Percentiles rank a stretch among this genome's conserved stretches.
These are phyloP conservation scores for Cyanoramphus novaezelandiae DNA, from an alignment of 2,113 vertebrate species.

Conservation along the genomic window DNA sequence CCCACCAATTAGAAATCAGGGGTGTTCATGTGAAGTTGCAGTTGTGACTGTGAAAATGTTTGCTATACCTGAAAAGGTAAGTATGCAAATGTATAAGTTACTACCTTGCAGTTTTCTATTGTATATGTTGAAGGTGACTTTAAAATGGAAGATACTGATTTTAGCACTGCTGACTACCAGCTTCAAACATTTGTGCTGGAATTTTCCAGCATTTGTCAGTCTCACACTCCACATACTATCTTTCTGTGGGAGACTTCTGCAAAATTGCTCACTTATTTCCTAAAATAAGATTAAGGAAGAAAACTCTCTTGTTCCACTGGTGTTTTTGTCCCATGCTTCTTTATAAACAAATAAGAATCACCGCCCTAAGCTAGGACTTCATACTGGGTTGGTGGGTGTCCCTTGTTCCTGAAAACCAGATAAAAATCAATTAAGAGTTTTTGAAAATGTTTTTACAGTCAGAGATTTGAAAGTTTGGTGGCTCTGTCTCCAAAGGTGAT, in stretches of 20 bases:
- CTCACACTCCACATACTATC: background rate
- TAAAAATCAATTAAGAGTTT: background rate
- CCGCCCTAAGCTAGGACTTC: background rate
- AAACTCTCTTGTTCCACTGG: background rate
- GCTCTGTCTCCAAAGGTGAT: background rate
- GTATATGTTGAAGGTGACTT: background rate
- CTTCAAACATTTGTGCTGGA: background rate
- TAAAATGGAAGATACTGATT: background rate
- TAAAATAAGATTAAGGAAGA: constrained; percentile 23
- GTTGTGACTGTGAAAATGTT: background rate
- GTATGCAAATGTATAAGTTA: background rate
- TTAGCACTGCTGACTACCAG: background rate
- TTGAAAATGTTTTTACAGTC: background rate
- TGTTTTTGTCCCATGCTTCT: background rate
- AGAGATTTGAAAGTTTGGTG: background rate
- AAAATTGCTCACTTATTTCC: background rate
- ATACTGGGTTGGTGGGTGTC: background rate
- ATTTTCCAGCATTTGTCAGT: constrained; percentile 16
- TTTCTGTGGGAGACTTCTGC: background rate
- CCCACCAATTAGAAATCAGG: background rate
- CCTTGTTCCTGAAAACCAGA: background rate
- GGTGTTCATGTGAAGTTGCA: background rate
- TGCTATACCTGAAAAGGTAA: background rate
- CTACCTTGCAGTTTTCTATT: background rate
- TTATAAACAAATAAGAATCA: background rate